Evolutionary conservation across 2,888 invertebrate genomes (phyloP).

Genomic region (Drosophila monieri): DNA sequence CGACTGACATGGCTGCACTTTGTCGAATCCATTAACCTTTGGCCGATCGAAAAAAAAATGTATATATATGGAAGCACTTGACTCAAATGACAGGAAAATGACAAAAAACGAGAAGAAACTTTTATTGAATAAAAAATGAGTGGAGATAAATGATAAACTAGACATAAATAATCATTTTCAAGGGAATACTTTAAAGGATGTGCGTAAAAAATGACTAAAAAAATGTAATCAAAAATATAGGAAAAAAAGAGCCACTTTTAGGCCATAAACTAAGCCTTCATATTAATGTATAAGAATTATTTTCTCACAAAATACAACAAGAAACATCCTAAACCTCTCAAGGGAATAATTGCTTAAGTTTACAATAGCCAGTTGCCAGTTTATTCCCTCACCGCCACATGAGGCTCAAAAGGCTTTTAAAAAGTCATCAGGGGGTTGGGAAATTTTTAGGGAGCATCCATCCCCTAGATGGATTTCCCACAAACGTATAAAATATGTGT

Average conservation of each 20-base stretch:
- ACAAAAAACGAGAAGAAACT: not conserved
- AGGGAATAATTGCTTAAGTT: slow-evolving; percentile 8
- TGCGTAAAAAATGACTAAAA: no score
- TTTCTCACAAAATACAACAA: not conserved
- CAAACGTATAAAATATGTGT: not conserved
- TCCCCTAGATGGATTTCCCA: slow-evolving; percentile 4
- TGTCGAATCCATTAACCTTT: slow-evolving; percentile 32
- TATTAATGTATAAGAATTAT: no score
- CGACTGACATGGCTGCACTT: slow-evolving; percentile 40
- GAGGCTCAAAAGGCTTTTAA: slow-evolving; percentile 57
- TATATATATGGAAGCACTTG: not conserved
- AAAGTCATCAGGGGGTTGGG: slow-evolving; percentile 51
- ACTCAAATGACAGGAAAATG: not conserved
- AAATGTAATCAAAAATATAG: no score
- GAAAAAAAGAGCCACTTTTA: no score
- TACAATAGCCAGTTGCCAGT: slow-evolving; percentile 9
- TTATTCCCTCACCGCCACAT: slow-evolving; percentile 17
- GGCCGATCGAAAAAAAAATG: slow-evolving; percentile 3
- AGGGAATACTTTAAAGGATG: not conserved
- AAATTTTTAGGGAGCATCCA: slow-evolving; percentile 4
- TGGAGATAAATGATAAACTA: not conserved
- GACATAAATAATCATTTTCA: not conserved
- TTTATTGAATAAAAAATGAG: not conserved
- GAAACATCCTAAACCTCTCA: not conserved
- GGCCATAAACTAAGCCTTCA: no score